Evolutionary conservation across 2,113 vertebrate species (phyloP), one percentile per base, ranked within the genome.

Genomic region (Macrotis lagotis): DNA sequence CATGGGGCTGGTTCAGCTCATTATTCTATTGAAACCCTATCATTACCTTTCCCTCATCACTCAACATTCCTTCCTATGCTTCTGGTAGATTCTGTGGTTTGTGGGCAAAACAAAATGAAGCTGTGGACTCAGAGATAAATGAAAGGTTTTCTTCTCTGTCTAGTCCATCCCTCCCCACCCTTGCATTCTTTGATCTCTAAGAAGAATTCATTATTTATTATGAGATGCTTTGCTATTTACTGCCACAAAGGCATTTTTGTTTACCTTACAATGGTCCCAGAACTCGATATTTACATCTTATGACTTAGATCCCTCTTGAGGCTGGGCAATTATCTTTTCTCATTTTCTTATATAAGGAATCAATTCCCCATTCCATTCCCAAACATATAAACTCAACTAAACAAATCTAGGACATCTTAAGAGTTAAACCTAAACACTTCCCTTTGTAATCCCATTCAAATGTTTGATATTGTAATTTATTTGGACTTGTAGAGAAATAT

Each of bases 321-420:
- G 50, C 8, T 31, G 47, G 37, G 89, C 50, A 94, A 74, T 51
- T 14, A 51, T 5, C 48, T 44, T 14, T 8, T 14, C 51, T 48
- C 52, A 50, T 93, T 96, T 95, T 94, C 91, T 92, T 22, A 91
- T 48, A 88, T 74, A 50, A 92, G 89, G 9, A 50, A 88, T 83
- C 24, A 51, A 53, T 37, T 88, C 83, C n/a, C 66, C 7, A 83
- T 22, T 19, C 59, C 16, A 74, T 37, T 24, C 9, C 53, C 26
- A 74, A 1, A 74, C 5, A 44, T 19, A 83, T 19, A 83, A 44
- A 44, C 91, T 93, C 94, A 94, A 74, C 3, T 49, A 26, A 28
- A 25, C 49, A 66, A 94, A 92, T 16, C 90, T 96, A 3, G 49
- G 26, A 88, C 96, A 95, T 96, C 90, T 92, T 93, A 89, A 2